Base-by-base conservation (phyloP, 23 tunicate genomes). In the Diplosoma virens region DNA sequence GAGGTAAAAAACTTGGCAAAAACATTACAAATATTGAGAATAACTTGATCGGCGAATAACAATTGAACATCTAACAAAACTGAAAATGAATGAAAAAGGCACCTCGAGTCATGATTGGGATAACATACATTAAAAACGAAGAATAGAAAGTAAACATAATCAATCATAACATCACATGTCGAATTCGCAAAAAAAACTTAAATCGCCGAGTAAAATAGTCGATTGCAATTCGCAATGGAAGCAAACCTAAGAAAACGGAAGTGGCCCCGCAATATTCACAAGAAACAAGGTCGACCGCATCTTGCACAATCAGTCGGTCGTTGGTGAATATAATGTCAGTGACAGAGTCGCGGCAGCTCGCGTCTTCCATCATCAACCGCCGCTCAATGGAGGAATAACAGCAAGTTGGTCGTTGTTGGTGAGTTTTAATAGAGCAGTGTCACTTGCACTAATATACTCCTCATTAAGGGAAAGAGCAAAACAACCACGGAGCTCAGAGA, bases 381-480 rank as follows among this genome's bases (percentile, higher is more conserved):
- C 94, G 59, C 94, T 87, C 32, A 87, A 33, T 11, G 94, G 94
- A 27, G 94, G 94, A 1, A 87, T 87, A 7, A 87, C 82, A 0
- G 94, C 94, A 20, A 87, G 47, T 29, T 75, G 79, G 48, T 75
- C 82, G 37, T 31, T 25, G 50, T 34, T 25, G 7, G 26, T 32
- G 7, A 87, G 27, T 1, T 75, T 35, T 6, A 87, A 27, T 0
- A 63, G 30, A 0, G 24, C 37, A 47, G 25, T 33, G 25, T 54
- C 45, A 20, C 37, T 28, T 21, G 30, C 33, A 32, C 66, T 76
- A 23, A 87, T 20, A 71, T 87, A 87, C 29, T 87, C 94, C 59
- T 87, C 94, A 60, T 87, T 87, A 1, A 87, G 25, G 0, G 94
- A 74, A n/a, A 87, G 45, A n/a, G 87, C 71, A 36, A 87, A 87